Percentiles rank a stretch among this genome's conserved stretches.
Conservation (phyloP, 2,888 invertebrate genomes). For the Colletes collaris region DNA sequence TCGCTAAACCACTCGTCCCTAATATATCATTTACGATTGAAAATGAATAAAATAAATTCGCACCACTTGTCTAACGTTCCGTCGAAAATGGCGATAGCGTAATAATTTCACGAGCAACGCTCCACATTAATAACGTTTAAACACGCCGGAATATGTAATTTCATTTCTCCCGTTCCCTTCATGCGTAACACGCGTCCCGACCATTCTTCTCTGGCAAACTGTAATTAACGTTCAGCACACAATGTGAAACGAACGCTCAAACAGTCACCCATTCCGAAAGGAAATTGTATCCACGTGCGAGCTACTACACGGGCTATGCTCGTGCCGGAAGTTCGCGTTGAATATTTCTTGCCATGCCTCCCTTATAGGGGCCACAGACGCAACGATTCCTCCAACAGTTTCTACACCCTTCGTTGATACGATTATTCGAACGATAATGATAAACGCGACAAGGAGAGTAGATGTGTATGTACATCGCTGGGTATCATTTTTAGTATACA, state of each 20-base stretch:
- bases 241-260: constrained; percentile 31
- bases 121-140: constrained; percentile 21
- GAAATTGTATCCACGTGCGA: constrained; percentile 56
- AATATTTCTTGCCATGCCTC: constrained; percentile 45
- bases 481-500: no score
- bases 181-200: constrained; percentile 42
- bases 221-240: constrained; percentile 40
- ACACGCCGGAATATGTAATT: constrained; percentile 39
- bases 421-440: no score
- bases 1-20: no score
- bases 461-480: no score
- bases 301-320: not conserved
- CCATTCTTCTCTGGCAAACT: constrained; percentile 30
- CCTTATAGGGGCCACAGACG: not conserved
- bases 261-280: constrained; percentile 36
- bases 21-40: no score
- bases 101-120: constrained; percentile 34
- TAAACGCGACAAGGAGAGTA: no score
- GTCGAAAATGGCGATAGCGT: not conserved
- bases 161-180: constrained; percentile 37
- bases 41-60: no score
- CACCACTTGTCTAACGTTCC: not conserved
- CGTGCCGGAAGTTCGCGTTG: constrained; percentile 9
- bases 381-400: no score
- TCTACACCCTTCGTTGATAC: no score